Evolutionary conservation across 2,113 vertebrate species (phyloP).

Genomic region (Dasyprocta punctata): DNA sequence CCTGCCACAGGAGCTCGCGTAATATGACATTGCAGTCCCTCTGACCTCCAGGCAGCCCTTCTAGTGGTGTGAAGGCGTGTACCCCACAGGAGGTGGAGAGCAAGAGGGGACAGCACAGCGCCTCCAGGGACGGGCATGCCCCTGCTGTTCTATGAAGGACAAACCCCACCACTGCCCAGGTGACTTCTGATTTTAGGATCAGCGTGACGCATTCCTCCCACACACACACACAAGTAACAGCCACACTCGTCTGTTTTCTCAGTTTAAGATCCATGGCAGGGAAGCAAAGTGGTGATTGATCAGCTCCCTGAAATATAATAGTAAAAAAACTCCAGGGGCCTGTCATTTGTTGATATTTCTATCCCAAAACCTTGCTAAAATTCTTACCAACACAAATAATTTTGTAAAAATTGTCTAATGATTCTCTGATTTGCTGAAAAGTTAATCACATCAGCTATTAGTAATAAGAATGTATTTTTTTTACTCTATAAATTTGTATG

Average conservation of each 20-base stretch:
- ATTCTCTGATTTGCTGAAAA: conserved; percentile 25
- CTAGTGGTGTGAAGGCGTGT: neutral
- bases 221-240: neutral
- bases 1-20: neutral
- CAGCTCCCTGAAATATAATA: neutral
- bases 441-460: neutral
- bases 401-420: neutral
- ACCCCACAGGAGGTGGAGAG: neutral
- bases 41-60: neutral
- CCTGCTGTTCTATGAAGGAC: neutral
- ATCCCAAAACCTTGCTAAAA: neutral
- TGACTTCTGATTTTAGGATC: neutral
- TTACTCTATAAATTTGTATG: neutral
- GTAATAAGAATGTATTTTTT: neutral
- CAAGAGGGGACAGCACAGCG: neutral
- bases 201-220: neutral
- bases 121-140: neutral
- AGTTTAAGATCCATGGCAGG: neutral
- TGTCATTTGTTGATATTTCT: neutral
- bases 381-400: neutral
- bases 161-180: neutral
- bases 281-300: neutral
- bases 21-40: too few relatives aligned
- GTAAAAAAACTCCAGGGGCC: neutral
- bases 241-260: neutral